phyloP scores from a whole-genome alignment of 2,888 invertebrate species.

The Drosophila tripunctata region DNA sequence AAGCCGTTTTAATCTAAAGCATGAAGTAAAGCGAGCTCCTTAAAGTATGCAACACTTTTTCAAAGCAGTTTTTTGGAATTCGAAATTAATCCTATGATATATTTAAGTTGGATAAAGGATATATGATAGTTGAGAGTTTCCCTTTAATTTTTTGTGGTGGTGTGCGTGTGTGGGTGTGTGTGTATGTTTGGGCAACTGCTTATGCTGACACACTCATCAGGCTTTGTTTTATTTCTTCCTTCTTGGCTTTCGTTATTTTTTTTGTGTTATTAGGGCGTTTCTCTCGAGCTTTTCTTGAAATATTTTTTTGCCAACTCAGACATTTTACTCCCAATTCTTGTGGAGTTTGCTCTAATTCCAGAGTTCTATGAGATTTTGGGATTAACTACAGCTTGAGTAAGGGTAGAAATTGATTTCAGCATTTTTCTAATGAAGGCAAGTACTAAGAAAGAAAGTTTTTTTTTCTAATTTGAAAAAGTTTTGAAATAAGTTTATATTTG shows the following conservation, averaged over 20 bases:
- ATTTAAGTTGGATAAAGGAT: background rate
- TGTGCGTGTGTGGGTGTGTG: background rate
- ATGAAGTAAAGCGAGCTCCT: too few species aligned
- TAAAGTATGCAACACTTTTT: too few species aligned
- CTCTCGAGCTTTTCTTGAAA: background rate
- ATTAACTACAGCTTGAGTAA: constrained; percentile 1
- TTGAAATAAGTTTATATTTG: too few species aligned
- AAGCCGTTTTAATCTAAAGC: too few species aligned
- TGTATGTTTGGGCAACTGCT: constrained; percentile 21
- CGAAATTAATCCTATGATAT: background rate
- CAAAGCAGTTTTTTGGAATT: too few species aligned
- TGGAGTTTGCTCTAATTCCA: constrained; percentile 23
- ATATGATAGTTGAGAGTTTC: background rate
- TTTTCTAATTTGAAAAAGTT: too few species aligned
- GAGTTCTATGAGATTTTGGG: constrained; percentile 2
- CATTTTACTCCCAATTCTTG: constrained; percentile 1
- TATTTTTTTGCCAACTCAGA: constrained; percentile 29
- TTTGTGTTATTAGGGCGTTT: constrained; percentile 20
- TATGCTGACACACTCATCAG: constrained; percentile 49
- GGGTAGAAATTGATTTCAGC: background rate
- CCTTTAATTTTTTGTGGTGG: background rate
- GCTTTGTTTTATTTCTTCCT: constrained; percentile 23
- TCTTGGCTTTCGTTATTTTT: constrained; percentile 13
- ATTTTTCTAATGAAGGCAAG: background rate
- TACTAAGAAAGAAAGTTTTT: background rate